phyloP scores from a whole-genome alignment of 2,113 vertebrate genomes.

The Spheniscus mendiculus region DNA sequence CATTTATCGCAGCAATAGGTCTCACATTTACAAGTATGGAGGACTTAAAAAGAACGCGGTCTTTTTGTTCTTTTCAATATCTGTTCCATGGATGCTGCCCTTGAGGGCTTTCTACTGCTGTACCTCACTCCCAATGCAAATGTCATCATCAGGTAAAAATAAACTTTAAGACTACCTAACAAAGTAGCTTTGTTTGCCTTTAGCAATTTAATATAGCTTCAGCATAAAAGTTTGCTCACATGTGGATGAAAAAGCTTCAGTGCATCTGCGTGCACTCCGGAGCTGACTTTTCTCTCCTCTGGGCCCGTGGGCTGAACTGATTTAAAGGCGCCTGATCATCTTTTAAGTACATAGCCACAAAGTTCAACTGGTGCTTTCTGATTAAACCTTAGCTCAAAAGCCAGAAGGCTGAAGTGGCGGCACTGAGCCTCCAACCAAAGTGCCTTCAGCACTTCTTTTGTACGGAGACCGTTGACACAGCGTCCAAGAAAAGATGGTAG shows the following conservation, averaged over 20 bases:
- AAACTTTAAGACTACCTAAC: conserved; percentile 50
- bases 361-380: conserved; percentile 36
- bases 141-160: conserved; percentile 67
- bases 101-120: conserved; percentile 43
- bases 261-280: background rate
- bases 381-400: conserved; percentile 16
- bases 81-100: conserved; percentile 29
- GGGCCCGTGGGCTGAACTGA: conserved; percentile 7
- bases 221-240: conserved; percentile 46
- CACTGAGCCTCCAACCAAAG: background rate
- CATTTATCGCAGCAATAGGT: conserved; percentile 18
- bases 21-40: conserved; percentile 27
- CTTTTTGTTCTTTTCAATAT: conserved; percentile 50
- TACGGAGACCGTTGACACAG: background rate
- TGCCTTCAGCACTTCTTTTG: background rate
- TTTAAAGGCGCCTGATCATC: conserved; percentile 55
- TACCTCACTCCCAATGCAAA: conserved; percentile 63
- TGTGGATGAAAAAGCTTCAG: conserved; percentile 37
- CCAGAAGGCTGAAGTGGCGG: background rate
- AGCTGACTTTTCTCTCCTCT: conserved; percentile 40
- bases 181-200: conserved; percentile 69
- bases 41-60: background rate
- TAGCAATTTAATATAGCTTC: conserved; percentile 64
- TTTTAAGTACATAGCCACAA: conserved; percentile 46
- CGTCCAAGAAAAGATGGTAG: background rate